Percentiles rank a stretch among this genome's conserved stretches.
Evolutionary conservation across 2,888 invertebrate species (phyloP).

Genomic region (Therioaphis trifolii): DNA sequence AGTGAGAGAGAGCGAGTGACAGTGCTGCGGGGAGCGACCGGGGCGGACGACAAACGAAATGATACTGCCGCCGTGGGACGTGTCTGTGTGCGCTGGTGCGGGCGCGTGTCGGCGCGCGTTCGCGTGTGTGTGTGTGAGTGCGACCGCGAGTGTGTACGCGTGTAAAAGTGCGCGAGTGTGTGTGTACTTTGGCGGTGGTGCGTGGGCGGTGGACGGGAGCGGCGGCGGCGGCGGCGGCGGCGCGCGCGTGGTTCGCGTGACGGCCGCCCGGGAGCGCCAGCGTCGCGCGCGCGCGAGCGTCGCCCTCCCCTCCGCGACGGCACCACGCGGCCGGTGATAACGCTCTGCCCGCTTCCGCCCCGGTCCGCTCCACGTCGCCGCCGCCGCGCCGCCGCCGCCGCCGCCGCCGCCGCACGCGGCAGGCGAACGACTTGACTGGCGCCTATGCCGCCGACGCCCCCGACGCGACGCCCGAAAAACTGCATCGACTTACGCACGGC

Average conservation of each 20-base stretch:
- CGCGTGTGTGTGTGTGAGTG: not conserved
- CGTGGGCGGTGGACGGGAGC: not conserved
- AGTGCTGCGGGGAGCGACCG: too few relatives aligned
- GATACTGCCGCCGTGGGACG: slow-evolving; percentile 20
- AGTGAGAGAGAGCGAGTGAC: too few relatives aligned
- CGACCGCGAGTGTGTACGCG: not conserved
- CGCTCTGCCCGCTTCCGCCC: too few relatives aligned
- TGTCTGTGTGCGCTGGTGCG: not conserved
- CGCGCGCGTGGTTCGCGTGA: not conserved
- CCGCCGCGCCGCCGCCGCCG: not conserved
- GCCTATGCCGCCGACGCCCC: not conserved
- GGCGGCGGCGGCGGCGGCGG: not conserved
- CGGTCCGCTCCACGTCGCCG: not conserved
- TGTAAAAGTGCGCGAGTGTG: not conserved
- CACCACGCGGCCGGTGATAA: not conserved
- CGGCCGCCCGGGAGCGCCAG: not conserved
- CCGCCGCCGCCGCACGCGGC: not conserved
- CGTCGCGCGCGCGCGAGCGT: slow-evolving; percentile 9
- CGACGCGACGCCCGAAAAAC: slow-evolving; percentile 10
- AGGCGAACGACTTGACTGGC: slow-evolving; percentile 2
- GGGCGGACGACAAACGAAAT: not conserved
- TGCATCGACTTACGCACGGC: slow-evolving; percentile 11
- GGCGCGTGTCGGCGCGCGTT: not conserved
- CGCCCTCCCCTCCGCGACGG: not conserved
- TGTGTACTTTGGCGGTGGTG: not conserved